Conservation (phyloP, 1,140 invertebrate species). For the Ceratina australensis region DNA sequence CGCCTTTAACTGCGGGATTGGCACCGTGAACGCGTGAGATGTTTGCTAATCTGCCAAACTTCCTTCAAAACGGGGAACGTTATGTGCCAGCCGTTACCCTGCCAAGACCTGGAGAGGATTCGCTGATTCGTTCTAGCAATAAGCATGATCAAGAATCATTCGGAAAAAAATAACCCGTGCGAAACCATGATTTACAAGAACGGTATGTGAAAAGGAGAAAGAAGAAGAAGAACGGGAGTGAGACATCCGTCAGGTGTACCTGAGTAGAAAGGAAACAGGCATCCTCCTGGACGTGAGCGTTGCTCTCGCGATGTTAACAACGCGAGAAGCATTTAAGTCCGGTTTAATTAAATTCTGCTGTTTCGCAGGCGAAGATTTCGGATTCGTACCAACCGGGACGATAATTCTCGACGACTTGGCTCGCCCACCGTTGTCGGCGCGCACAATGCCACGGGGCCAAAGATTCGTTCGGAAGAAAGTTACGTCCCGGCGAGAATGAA, state of each 20-base stretch:
- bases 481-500: constrained; percentile 23
- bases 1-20: constrained; percentile 46
- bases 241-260: too few species aligned
- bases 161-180: background rate
- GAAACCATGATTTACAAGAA: background rate
- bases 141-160: background rate
- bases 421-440: background rate
- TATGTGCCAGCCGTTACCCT: too few species aligned
- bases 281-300: background rate
- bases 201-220: too few species aligned
- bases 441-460: background rate
- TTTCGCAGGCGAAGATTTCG: constrained; percentile 32
- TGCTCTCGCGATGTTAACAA: background rate
- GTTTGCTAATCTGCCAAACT: constrained; percentile 46
- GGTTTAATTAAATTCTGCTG: constrained; percentile 45
- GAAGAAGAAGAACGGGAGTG: too few species aligned
- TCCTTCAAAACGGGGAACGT: background rate
- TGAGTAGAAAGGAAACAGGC: background rate
- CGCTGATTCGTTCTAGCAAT: too few species aligned
- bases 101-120: background rate
- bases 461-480: constrained; percentile 32
- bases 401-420: constrained; percentile 27
- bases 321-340: constrained; percentile 10
- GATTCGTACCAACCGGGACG: constrained; percentile 6
- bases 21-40: constrained; percentile 46